These are phyloP conservation scores for Caretta caretta DNA, from an alignment of 2,113 vertebrate genomes.

Conservation along the genomic window DNA sequence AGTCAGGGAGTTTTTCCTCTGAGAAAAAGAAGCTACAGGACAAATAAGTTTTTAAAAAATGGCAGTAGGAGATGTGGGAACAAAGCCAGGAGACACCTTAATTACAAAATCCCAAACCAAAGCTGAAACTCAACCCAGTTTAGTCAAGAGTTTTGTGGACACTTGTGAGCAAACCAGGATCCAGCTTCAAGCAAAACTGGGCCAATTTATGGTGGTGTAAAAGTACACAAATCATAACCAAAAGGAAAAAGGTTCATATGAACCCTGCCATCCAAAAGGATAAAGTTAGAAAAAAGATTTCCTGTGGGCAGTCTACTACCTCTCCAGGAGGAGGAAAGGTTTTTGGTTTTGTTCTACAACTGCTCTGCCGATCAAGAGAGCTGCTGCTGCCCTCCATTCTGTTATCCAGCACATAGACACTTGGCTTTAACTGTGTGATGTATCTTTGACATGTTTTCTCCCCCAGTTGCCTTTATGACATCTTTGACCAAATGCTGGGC, in stretches of 20 bases:
- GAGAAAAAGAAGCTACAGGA: background rate
- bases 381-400: background rate
- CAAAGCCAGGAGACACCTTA: background rate
- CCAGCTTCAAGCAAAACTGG: background rate
- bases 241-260: background rate
- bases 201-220: background rate
- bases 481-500: background rate
- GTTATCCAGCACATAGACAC: background rate
- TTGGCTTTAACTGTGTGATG: background rate
- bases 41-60: background rate
- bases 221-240: background rate
- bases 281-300: background rate
- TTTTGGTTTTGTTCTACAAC: background rate
- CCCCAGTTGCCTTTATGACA: rapidly evolving
- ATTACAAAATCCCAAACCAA: background rate
- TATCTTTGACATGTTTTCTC: background rate
- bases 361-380: background rate
- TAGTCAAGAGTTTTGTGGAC: background rate
- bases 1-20: background rate
- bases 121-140: background rate
- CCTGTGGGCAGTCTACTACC: background rate
- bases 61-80: background rate
- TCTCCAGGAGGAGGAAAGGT: background rate
- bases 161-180: background rate
- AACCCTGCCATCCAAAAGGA: background rate